Base-by-base conservation (phyloP, 1,140 invertebrate genomes). In the Ooceraea biroi region DNA sequence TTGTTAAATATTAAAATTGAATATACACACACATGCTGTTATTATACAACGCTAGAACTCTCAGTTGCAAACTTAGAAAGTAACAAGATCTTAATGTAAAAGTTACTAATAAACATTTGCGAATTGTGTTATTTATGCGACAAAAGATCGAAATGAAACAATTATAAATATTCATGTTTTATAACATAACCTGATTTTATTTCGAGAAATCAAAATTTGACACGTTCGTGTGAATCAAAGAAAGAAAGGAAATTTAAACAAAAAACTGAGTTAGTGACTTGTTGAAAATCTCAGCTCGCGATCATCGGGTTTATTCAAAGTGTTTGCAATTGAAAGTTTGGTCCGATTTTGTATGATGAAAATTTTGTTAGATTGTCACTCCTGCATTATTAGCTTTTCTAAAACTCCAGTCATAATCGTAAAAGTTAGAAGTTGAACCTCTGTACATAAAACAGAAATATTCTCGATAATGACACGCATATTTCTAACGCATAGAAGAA, bases 331-430 rank as follows among this genome's bases (percentile, higher is more conserved):
- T 74, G 19, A 65, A 30, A 65, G 60, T 52, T 65, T 50, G 27
- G 65, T 65, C 44, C 14, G 58, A 52, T n/a, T 77, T 77, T 41
- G 12, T 65, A 36, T 65, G 63, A 65, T 25, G 19, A 65, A 77
- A 77, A 65, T 52, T 65, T 14, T 1, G 14, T 77, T 12, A 48
- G 12, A 52, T 65, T 50, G 46, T 25, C 50, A 5, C 10, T 30
- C 8, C n/a, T n/a, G 12, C 1, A 19, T 65, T 11, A 41, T 55
- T 77, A 52, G 3, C 10, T 27, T n/a, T 12, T 22, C 19, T 7
- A 12, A 52, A 65, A 77, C 65, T 65, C 50, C 8, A 10, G 52
- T 25, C 11, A 25, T 61, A 27, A 65, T 41, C 11, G 44, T 74
- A 46, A 27, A 36, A 19, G 30, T 1, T 36, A 36, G 17, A 74